Percentiles rank a stretch among this genome's conserved stretches.
Evolutionary conservation across 2,797 vertebrate species (phyloP).

Genomic region (Staurois parvus): DNA sequence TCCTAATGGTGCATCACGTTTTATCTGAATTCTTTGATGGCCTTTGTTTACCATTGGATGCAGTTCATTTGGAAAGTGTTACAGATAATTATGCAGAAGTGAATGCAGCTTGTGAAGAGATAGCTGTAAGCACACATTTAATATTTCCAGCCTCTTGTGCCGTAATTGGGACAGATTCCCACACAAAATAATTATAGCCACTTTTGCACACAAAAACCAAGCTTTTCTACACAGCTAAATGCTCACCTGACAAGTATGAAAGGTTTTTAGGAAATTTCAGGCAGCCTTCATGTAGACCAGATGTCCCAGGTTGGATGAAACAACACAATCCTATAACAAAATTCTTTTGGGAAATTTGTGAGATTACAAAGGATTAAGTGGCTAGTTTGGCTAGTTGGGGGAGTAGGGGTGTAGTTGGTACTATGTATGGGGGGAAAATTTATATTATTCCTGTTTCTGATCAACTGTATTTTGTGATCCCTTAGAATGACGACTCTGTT

Average conservation of each 20-base stretch:
- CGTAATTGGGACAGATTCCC: constrained; percentile 32
- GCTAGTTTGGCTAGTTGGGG: no score
- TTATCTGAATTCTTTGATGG: constrained; percentile 22
- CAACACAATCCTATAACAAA: no score
- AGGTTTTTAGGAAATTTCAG: not conserved
- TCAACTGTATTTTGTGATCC: no score
- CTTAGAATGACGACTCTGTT: no score
- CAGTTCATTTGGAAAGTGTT: constrained; percentile 46
- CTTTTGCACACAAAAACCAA: constrained; percentile 3
- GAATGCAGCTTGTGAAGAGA: constrained; percentile 35
- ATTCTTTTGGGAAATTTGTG: no score
- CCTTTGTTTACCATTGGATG: constrained; percentile 28
- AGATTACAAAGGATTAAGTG: no score
- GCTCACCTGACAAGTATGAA: not conserved
- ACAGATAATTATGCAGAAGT: constrained; percentile 50
- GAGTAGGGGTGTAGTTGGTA: no score
- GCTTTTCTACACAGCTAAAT: not conserved
- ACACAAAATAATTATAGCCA: constrained; percentile 39
- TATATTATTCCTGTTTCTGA: no score
- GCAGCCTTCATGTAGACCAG: no score
- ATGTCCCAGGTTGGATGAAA: no score
- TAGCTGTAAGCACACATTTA: constrained; percentile 42
- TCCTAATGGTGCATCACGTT: constrained; percentile 20
- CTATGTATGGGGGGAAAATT: no score
- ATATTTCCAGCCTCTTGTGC: constrained; percentile 49